Evolutionary conservation across 2,888 invertebrate genomes (phyloP), one percentile per base, ranked within the genome.

Genomic region (Pilophorus perplexus): DNA sequence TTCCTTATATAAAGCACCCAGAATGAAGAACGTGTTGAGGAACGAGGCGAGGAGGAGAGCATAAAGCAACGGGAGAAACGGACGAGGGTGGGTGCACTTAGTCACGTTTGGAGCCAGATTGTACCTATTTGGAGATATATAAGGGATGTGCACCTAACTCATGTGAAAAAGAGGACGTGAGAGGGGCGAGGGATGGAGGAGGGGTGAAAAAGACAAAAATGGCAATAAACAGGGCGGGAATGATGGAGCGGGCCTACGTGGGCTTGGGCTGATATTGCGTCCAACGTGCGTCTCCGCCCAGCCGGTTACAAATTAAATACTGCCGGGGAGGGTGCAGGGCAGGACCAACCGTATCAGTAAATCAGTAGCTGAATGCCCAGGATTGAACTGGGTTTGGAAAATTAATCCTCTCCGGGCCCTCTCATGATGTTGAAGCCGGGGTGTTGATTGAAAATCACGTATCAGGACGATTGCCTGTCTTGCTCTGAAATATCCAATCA

Each of bases 111-210:
- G 54, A 25, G 42, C 52, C 64, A 64, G 64, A 64, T 64, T 64
- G 64, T 64, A 64, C 64, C 64, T 64, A 64, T 64, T 64, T 54
- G 52, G 64, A 64, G 64, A 52, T 64, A 64, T 64, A 64, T 64
- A 64, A 64, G 64, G 64, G 52, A 64, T 64, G 64, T 54, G 50
- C 64, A 38, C 52, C 64, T 66, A 66, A 57, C 57, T 66, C 66
- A 66, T 66, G 44, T 57, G 46, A 22, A 54, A 60, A 46, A 60
- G 18, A 23, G 28, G n/a, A n/a, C n/a, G n/a, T n/a, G n/a, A n/a
- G n/a, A n/a, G n/a, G n/a, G n/a, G n/a, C 8, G 54, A 33, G 65
- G 20, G 40, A 22, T 6, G n/a, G 59, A 25, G 44, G 22, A 46
- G 46, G 28, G 25, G 23, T n/a, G 57, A 46, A 20, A 48, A 57